phyloP scores from a whole-genome alignment of 1,140 invertebrate species.

The Bicyclus anynana region DNA sequence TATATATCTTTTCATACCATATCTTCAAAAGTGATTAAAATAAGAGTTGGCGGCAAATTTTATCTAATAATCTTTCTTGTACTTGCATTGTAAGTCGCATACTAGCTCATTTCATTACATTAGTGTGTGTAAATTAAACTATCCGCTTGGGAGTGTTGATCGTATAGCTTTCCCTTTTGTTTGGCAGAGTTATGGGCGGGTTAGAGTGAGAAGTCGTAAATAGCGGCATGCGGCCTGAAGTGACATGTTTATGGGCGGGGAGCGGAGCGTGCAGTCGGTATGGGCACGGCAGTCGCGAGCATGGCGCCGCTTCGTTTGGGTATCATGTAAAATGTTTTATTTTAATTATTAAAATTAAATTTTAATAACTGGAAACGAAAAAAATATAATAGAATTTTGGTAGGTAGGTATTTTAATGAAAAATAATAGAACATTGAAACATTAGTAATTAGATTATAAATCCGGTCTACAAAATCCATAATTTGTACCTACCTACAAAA shows the following conservation, averaged over 20 bases:
- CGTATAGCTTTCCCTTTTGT: constrained; percentile 77
- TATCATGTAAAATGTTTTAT: constrained; percentile 6
- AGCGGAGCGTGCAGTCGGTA: constrained; percentile 40
- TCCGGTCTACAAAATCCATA: too few species aligned
- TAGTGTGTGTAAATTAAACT: constrained; percentile 75
- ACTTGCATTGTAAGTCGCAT: constrained; percentile 50
- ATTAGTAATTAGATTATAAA: too few species aligned
- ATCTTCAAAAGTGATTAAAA: background rate
- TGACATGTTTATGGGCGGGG: constrained; percentile 75
- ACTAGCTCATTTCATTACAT: constrained; percentile 65
- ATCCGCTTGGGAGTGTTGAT: constrained; percentile 71
- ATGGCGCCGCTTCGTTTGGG: constrained; percentile 49
- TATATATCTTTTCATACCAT: background rate
- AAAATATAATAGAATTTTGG: too few species aligned
- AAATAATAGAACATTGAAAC: too few species aligned
- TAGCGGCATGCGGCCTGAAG: constrained; percentile 61
- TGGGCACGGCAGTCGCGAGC: constrained; percentile 64
- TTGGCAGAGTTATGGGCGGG: constrained; percentile 68
- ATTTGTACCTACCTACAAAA: too few species aligned
- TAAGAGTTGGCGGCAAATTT: constrained; percentile 15
- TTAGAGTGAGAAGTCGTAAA: constrained; percentile 76
- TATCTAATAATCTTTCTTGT: constrained; percentile 44
- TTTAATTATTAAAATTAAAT: background rate
- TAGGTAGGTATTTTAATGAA: too few species aligned
- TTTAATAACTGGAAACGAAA: too few species aligned